Conservation (phyloP, 2,113 vertebrate species). For the Micronisus gabar region DNA sequence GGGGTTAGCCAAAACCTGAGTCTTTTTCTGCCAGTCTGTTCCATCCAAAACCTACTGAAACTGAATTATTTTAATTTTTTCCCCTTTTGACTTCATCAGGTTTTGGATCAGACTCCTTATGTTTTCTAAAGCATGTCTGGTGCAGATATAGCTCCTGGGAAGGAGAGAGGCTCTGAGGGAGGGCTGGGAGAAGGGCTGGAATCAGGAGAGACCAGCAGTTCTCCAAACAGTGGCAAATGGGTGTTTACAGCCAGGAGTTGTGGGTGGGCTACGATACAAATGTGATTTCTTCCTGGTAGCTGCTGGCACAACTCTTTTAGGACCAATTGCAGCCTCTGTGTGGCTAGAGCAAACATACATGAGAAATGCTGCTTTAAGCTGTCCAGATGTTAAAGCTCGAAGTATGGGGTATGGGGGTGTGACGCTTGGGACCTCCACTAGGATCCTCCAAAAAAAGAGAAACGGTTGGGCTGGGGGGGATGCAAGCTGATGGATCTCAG, state of each 20-base stretch:
- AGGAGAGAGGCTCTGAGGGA: neutral
- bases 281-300: neutral
- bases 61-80: rapidly evolving
- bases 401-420: rapidly evolving
- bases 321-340: neutral
- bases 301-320: neutral
- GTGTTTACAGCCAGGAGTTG: neutral
- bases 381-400: neutral
- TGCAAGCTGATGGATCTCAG: rapidly evolving
- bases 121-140: neutral
- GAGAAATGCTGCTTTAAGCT: neutral
- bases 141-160: neutral
- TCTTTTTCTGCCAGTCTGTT: neutral
- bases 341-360: neutral
- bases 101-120: neutral
- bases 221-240: rapidly evolving
- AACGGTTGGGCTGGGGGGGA: neutral
- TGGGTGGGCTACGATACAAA: neutral
- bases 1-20: neutral
- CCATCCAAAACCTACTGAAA: neutral
- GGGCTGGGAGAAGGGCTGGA: neutral
- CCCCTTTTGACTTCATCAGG: neutral
- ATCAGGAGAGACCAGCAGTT: neutral
- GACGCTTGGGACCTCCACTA: neutral
- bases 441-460: neutral